A percentile compares a stretch with the other conserved stretches of the same genome.
Conservation (phyloP, 2,113 vertebrate species). For the Ophiodon elongatus region DNA sequence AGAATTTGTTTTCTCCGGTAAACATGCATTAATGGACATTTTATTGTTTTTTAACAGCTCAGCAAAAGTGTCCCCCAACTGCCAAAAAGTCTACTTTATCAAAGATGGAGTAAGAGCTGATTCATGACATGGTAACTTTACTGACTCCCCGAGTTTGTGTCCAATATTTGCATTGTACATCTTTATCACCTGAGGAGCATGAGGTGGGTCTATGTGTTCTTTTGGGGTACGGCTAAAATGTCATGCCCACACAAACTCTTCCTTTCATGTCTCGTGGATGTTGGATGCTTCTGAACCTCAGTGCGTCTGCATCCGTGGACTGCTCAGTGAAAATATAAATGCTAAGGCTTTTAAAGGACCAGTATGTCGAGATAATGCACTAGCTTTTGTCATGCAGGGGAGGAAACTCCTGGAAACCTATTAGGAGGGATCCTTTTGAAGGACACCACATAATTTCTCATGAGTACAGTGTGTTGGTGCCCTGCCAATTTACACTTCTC, state of each 20-base stretch:
- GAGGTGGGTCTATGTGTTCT: neutral
- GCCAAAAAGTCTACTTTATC: neutral
- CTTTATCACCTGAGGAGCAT: neutral
- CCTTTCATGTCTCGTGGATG: conserved; percentile 16
- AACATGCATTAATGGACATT: neutral
- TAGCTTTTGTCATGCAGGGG: neutral
- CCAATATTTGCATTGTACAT: neutral
- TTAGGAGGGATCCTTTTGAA: neutral
- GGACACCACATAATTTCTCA: neutral
- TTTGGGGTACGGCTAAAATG: too few species aligned
- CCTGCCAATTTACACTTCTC: neutral
- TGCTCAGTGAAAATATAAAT: conserved; percentile 5
- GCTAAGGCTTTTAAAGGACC: conserved; percentile 1
- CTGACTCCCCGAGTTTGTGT: neutral
- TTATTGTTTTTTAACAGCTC: conserved; percentile 8
- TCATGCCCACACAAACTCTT: conserved; percentile 17
- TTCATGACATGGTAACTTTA: neutral
- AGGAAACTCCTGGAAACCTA: neutral
- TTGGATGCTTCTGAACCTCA: conserved; percentile 11
- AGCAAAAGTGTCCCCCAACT: neutral
- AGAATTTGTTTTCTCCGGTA: neutral
- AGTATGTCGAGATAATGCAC: neutral
- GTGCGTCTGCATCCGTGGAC: neutral
- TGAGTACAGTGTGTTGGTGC: neutral
- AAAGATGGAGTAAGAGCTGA: neutral